phyloP scores from a whole-genome alignment of 2,888 invertebrate species.

The Sarcophaga variegata region DNA sequence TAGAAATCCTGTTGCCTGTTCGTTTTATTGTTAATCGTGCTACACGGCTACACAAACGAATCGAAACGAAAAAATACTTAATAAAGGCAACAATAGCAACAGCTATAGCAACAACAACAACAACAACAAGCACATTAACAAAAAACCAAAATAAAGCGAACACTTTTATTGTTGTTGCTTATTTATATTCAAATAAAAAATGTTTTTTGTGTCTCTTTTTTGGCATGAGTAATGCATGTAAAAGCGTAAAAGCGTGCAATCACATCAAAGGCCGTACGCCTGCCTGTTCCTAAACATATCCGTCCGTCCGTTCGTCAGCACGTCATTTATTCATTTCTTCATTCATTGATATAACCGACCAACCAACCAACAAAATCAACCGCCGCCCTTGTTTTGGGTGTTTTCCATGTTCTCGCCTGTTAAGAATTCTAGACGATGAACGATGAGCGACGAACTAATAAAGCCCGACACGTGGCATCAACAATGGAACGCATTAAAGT shows the following conservation, averaged over 20 bases:
- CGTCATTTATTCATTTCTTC: conserved; percentile 5
- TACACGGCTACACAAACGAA: neutral
- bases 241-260: conserved; percentile 81
- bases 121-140: conserved; percentile 23
- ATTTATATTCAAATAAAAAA: neutral
- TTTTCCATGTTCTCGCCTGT: conserved; percentile 71
- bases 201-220: conserved; percentile 15
- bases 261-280: conserved; percentile 71
- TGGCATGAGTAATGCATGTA: conserved; percentile 78
- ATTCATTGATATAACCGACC: conserved; percentile 42
- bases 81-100: conserved; percentile 10
- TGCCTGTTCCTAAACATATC: conserved; percentile 7
- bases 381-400: conserved; percentile 69
- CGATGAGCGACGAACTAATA: conserved; percentile 80
- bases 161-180: conserved; percentile 7
- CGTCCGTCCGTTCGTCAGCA: conserved; percentile 63
- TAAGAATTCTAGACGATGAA: conserved; percentile 73
- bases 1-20: conserved; percentile 47
- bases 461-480: conserved; percentile 82
- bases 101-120: neutral
- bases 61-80: conserved; percentile 36
- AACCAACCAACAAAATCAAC: conserved; percentile 40
- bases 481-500: conserved; percentile 82
- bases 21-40: conserved; percentile 32
- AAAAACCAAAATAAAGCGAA: conserved; percentile 29